phyloP scores from a whole-genome alignment of 2,113 vertebrate genomes.

The Melanotaenia duboulayi region DNA sequence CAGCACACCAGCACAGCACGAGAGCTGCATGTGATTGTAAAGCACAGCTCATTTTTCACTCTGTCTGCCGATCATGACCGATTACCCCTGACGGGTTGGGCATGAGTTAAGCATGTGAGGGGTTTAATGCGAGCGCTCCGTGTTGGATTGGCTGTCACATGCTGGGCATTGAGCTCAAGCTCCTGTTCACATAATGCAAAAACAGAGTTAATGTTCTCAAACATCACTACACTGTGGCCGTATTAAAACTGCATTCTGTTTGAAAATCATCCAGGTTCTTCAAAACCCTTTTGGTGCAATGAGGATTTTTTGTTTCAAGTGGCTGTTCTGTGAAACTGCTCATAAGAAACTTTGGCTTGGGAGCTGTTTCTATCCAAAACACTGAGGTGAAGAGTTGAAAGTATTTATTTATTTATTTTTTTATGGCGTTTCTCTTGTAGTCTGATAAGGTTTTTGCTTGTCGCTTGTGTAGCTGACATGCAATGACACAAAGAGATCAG shows the following conservation, averaged over 20 bases:
- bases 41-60: conserved; percentile 50
- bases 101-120: conserved; percentile 56
- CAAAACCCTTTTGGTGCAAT: conserved; percentile 31
- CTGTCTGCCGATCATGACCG: conserved; percentile 51
- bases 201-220: conserved; percentile 11
- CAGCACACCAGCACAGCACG: conserved; percentile 5
- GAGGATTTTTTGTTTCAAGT: conserved; percentile 63
- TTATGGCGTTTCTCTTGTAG: conserved; percentile 6
- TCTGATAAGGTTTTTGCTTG: conserved; percentile 9
- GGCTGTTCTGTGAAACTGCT: conserved; percentile 55
- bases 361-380: conserved; percentile 28
- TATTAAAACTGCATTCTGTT: conserved; percentile 19
- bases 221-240: conserved; percentile 8
- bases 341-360: conserved; percentile 32
- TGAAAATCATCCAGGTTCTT: conserved; percentile 45
- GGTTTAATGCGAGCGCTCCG: conserved; percentile 34
- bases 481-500: background rate
- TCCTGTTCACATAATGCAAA: conserved; percentile 22
- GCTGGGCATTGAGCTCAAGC: conserved; percentile 27
- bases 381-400: conserved; percentile 36
- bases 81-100: conserved; percentile 45
- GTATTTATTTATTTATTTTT: conserved; percentile 32
- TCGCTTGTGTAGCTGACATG: conserved; percentile 10
- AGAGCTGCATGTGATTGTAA: conserved; percentile 51
- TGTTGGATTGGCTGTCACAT: conserved; percentile 41